Evolutionary conservation across 2,113 vertebrate species (phyloP).

Genomic region (Limanda limanda): DNA sequence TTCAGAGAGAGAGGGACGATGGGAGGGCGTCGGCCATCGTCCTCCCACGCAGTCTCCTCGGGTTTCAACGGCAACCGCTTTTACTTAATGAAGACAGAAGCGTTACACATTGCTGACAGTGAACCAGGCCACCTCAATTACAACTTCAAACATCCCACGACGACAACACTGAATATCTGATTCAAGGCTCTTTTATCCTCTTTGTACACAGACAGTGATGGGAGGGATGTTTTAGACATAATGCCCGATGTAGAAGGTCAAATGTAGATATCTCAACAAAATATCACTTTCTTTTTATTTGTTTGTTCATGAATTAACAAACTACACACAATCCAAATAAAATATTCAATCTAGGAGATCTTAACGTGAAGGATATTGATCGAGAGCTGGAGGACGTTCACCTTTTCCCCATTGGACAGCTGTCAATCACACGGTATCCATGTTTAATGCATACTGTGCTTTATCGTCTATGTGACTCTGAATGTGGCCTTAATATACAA

Average conservation of each 20-base stretch:
- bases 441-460: no score
- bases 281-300: neutral
- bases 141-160: conserved; percentile 70
- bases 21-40: conserved; percentile 16
- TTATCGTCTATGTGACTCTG: no score
- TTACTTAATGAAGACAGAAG: conserved; percentile 60
- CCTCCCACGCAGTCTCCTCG: conserved; percentile 51
- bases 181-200: conserved; percentile 22
- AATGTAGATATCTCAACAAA: no score
- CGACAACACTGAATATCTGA: conserved; percentile 63
- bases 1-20: conserved; percentile 47
- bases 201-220: neutral
- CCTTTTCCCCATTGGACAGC: no score
- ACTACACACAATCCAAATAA: no score
- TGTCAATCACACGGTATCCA: no score
- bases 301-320: neutral
- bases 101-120: conserved; percentile 35
- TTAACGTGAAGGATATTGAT: no score
- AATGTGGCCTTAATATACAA: no score
- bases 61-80: conserved; percentile 54
- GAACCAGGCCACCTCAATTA: conserved; percentile 78
- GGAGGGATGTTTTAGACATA: no score
- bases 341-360: no score
- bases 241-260: no score
- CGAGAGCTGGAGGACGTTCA: no score